Evolutionary conservation across 2,888 invertebrate species (phyloP), one percentile per base, ranked within the genome.

Genomic region (Yponomeuta malinellus): DNA sequence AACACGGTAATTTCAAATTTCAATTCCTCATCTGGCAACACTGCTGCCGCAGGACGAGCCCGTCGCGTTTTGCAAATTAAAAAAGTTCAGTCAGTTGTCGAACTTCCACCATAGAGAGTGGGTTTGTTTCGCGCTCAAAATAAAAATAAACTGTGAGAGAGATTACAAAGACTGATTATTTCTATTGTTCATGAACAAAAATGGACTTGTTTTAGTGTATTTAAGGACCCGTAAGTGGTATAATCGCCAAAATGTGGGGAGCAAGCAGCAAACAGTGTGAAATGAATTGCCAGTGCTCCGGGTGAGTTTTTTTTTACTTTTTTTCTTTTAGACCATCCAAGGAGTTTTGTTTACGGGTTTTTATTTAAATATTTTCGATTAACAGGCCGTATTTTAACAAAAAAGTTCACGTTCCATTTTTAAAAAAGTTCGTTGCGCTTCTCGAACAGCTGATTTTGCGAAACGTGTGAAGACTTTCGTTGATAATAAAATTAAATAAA

Each of bases 241-340:
- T 69, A 63, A 70, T 33, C 59, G 75, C 72, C 75, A 88, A 83
- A 81, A 91, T 91, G 91, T 91, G 87, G 88, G 89, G 87, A 31
- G 89, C 84, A 73, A 87, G 80, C 79, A 89, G 89, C 74, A 81
- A 86, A 72, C 81, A 83, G 68, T 91, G 91, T 78, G 91, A 91
- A 73, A 78, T 74, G 1, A 86, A 90, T 80, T 91, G 91, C 80
- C 90, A 91, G 74, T 91, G 91, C 72, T 88, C 90, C 31, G 90
- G 90, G 91, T 91, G 74, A 84, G 90, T 84, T 74, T 65, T 75
- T 68, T 68, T 63, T 43, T 68, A 63, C 23, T 12, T 15, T 59
- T 59, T 59, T 15, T 59, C 12, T 2, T 59, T 59, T 59, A 5
- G 15, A 12, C 52, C 15, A 43, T 43, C n/a, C 63, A 63, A 63